Evolutionary conservation across 2,113 vertebrate genomes (phyloP).

Genomic region (Astur gentilis): DNA sequence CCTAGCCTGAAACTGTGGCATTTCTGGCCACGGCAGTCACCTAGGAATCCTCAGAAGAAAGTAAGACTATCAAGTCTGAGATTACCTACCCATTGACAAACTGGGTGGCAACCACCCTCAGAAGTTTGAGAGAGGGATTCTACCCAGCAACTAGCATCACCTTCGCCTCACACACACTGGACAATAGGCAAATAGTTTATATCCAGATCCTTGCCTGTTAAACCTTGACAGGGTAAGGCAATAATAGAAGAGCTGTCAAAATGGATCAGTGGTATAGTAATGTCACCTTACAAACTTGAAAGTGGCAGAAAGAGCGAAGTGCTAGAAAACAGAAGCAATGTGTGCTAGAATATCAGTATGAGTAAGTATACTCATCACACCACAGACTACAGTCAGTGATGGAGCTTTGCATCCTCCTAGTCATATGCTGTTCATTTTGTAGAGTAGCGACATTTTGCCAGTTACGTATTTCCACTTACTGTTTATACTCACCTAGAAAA

Average conservation of each 20-base stretch:
- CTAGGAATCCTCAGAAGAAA: background rate
- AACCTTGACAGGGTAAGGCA: background rate
- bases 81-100: background rate
- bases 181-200: rapidly evolving
- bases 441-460: background rate
- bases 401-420: background rate
- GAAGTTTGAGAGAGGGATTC: background rate
- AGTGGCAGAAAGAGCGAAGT: background rate
- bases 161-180: background rate
- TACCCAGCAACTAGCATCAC: background rate
- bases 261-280: background rate
- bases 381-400: background rate
- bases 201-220: background rate
- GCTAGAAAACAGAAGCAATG: background rate
- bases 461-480: rapidly evolving
- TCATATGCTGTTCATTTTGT: background rate
- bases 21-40: background rate
- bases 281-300: background rate
- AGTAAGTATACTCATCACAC: background rate
- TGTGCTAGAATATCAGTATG: background rate
- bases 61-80: background rate
- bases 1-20: background rate
- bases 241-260: background rate
- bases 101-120: background rate
- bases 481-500: background rate